Percentiles rank a stretch among this genome's conserved stretches.
Conservation (phyloP, 2,113 vertebrate species). For the Sarotherodon lohbergeri region DNA sequence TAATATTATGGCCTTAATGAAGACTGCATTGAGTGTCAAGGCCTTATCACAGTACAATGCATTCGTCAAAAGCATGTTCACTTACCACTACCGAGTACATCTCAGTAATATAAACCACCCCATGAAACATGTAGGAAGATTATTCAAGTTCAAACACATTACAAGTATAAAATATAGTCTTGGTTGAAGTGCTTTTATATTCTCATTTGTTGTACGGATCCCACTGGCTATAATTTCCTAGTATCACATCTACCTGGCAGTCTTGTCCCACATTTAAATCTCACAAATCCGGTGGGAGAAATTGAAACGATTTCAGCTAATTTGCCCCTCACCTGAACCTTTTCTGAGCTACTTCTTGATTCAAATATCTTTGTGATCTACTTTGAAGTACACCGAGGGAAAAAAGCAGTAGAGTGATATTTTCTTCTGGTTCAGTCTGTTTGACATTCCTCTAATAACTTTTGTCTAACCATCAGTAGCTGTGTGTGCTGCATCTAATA, state of each 20-base stretch:
- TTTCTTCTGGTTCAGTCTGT: conserved; percentile 24
- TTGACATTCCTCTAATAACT: conserved; percentile 51
- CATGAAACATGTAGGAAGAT: background rate
- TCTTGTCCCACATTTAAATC: conserved; percentile 53
- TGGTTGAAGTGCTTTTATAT: conserved; percentile 30
- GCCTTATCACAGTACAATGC: background rate
- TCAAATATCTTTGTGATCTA: conserved; percentile 39
- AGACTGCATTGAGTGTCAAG: conserved; percentile 2
- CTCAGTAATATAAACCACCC: background rate
- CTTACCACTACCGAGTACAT: background rate
- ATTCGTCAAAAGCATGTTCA: conserved; percentile 8
- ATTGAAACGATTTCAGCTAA: conserved; percentile 56
- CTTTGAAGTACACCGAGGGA: conserved; percentile 42
- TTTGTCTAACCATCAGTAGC: conserved; percentile 15
- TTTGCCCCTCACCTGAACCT: conserved; percentile 54
- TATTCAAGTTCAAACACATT: conserved; percentile 7
- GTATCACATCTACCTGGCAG: conserved; percentile 29
- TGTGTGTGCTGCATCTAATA: background rate
- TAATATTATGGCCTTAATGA: conserved; percentile 23
- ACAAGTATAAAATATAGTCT: conserved; percentile 11
- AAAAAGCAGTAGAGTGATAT: conserved; percentile 21
- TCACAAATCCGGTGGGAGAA: conserved; percentile 40
- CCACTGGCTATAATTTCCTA: conserved; percentile 40
- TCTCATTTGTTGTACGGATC: conserved; percentile 20
- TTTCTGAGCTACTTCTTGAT: conserved; percentile 34